Percentiles rank a stretch among this genome's conserved stretches.
phyloP scores from a whole-genome alignment of 2,113 vertebrate species.

The Pungitius pungitius region DNA sequence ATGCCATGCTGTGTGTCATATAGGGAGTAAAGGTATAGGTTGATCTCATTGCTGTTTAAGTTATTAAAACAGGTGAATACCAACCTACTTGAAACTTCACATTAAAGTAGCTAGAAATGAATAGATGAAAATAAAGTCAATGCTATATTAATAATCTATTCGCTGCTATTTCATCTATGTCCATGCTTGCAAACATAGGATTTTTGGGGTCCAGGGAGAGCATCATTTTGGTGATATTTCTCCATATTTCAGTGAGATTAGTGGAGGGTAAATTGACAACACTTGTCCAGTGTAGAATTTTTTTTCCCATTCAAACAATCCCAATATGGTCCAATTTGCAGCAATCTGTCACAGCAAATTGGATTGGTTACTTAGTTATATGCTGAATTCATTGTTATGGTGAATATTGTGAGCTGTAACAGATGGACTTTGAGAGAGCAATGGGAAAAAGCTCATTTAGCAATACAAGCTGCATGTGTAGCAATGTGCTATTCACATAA shows the following conservation, averaged over 20 bases:
- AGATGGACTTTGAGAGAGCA: constrained; percentile 8
- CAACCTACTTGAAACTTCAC: background rate
- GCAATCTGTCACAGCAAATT: background rate
- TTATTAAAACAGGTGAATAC: constrained; percentile 6
- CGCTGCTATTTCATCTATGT: constrained; percentile 10
- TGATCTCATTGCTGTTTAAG: background rate
- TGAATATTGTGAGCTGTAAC: background rate
- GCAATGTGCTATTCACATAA: background rate
- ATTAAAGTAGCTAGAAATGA: constrained; percentile 19
- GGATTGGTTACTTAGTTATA: background rate
- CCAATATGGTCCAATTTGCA: background rate
- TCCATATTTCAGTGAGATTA: background rate
- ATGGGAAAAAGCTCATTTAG: background rate
- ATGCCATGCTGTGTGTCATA: background rate
- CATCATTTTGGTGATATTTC: background rate
- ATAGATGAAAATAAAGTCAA: constrained; percentile 36
- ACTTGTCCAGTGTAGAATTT: background rate
- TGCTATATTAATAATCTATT: constrained; percentile 12
- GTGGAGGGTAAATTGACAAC: constrained; percentile 3
- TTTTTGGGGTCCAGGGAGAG: background rate
- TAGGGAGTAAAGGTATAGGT: no score
- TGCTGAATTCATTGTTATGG: background rate
- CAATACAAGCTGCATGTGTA: background rate
- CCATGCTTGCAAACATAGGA: background rate
- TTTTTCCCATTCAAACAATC: background rate